phyloP scores from a whole-genome alignment of 1,140 invertebrate genomes.

The Eubasilissa regina region DNA sequence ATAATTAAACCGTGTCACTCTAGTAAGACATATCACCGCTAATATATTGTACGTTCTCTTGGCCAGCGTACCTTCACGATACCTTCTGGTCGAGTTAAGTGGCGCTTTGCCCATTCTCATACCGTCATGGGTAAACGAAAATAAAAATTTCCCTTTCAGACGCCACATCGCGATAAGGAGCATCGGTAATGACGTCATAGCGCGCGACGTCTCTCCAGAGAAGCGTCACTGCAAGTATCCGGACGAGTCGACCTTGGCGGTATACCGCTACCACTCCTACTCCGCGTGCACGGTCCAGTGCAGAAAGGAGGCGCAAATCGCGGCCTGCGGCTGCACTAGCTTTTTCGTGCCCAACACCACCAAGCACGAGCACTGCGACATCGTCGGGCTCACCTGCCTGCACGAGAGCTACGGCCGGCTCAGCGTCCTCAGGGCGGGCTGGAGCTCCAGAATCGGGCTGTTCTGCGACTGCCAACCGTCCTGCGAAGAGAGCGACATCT shows the following conservation, averaged over 20 bases:
- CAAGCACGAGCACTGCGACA: constrained; percentile 65
- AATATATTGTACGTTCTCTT: no score
- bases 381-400: constrained; percentile 71
- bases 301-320: constrained; percentile 75
- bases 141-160: constrained; percentile 64
- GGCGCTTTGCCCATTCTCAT: no score
- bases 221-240: constrained; percentile 77
- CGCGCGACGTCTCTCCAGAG: constrained; percentile 71
- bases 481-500: constrained; percentile 76
- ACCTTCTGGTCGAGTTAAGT: no score
- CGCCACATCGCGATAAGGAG: constrained; percentile 73
- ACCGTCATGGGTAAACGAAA: no score
- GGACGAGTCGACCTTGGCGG: constrained; percentile 76
- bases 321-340: constrained; percentile 78
- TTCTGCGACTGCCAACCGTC: constrained; percentile 77
- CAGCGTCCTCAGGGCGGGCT: constrained; percentile 72
- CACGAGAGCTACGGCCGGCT: constrained; percentile 75
- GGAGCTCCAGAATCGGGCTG: constrained; percentile 69
- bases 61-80: no score
- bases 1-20: no score
- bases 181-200: constrained; percentile 75
- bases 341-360: constrained; percentile 77
- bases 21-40: no score
- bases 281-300: constrained; percentile 81
- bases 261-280: constrained; percentile 78